phyloP scores from a whole-genome alignment of 2,797 vertebrate species.

The Cottoperca gobio region DNA sequence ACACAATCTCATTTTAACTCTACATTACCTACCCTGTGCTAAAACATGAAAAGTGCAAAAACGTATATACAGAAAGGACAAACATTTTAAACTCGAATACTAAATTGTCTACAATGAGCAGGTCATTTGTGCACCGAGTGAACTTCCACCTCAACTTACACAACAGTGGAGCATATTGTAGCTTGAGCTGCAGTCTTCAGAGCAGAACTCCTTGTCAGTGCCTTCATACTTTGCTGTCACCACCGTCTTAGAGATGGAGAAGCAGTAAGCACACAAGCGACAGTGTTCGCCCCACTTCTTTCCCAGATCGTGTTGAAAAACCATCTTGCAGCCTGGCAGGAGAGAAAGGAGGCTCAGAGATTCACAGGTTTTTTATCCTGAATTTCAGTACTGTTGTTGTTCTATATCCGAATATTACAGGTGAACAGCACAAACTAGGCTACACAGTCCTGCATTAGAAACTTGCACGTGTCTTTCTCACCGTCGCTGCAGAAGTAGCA shows the following conservation, averaged over 20 bases:
- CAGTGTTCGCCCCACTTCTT: conserved; percentile 90
- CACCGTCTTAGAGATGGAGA: conserved; percentile 84
- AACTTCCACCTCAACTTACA: conserved; percentile 71
- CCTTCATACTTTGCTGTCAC: conserved; percentile 86
- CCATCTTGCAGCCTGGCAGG: conserved; percentile 88
- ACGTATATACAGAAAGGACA: not conserved
- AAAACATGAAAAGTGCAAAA: not conserved
- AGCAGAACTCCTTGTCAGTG: conserved; percentile 89
- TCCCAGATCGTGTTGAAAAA: conserved; percentile 89
- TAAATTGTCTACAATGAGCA: not conserved
- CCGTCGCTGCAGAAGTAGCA: conserved; percentile 95
- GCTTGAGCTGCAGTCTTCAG: conserved; percentile 89
- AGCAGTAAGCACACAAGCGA: conserved; percentile 90
- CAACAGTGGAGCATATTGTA: conserved; percentile 87
- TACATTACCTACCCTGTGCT: not conserved
- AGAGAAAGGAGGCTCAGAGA: not conserved
- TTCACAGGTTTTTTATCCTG: not conserved
- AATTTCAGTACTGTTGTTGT: not conserved
- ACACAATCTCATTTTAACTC: not conserved
- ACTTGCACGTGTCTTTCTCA: conserved; percentile 2
- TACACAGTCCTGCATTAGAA: not conserved
- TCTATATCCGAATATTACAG: not conserved
- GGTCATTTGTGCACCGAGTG: not conserved
- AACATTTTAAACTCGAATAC: not conserved
- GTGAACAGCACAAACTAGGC: no score